Base-by-base conservation (phyloP, 2,797 vertebrate genomes). In the Diplodus sargus region DNA sequence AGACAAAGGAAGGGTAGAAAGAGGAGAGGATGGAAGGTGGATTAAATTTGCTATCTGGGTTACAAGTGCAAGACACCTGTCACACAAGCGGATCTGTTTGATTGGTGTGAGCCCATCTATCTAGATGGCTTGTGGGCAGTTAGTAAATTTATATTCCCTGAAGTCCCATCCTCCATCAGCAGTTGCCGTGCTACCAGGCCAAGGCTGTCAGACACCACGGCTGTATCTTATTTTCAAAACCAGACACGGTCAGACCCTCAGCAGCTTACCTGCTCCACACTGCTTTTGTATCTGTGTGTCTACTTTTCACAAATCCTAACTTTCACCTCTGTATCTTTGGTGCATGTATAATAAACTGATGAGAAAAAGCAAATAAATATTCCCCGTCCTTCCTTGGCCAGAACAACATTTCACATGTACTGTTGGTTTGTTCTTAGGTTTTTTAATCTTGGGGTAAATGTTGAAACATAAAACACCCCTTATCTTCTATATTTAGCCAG, bases 101-200 rank as follows among this genome's bases (percentile, higher is more conserved):
- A 95, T 94, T 94, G 92, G 92, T 93, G 76, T 70, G 77, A 85
- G 82, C 79, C 83, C 85, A 92, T 95, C 85, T 84, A 91, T 95
- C 92, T 89, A 42, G 79, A 86, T 77, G 79, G 76, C 83, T 88
- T 91, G 93, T 93, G 90, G 72, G 83, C 88, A 83, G 84, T 85
- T 82, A 70, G 90, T 92, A 89, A 91, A 95, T 95, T 92, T 94
- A 94, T 93, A 90, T 91, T 86, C 89, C 91, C 92, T 56, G 68
- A 79, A 81, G 87, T 84, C 86, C 78, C 84, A 81, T 94, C 87
- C 80, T 93, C 91, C 90, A 90, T 93, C 91, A 90, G 91, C 25
- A 70, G 81, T 77, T 70, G 83, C 43, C 30, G 70, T 73, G 86
- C 56, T 70, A 74, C 86, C 64, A 61, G 84, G 87, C 89, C 86